These are phyloP conservation scores for Agonopterix alstromeriana DNA, from an alignment of 2,888 invertebrate genomes.

Conservation along the genomic window DNA sequence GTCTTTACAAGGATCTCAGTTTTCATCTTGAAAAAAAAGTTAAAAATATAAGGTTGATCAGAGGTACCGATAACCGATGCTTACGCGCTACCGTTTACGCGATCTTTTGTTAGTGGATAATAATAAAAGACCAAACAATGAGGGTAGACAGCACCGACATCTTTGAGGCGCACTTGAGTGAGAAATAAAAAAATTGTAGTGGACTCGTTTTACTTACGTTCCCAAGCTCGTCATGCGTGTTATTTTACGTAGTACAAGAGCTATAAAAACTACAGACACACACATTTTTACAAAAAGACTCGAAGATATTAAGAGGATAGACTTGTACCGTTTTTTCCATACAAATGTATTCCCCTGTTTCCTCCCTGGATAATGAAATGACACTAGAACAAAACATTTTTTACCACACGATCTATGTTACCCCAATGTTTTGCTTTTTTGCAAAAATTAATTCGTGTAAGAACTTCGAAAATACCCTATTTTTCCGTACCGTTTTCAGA, in stretches of 20 bases:
- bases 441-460: too few relatives aligned
- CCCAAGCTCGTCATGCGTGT: slow-evolving; percentile 31
- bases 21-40: slow-evolving; percentile 43
- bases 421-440: too few relatives aligned
- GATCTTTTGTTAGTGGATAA: slow-evolving; percentile 58
- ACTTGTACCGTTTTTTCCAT: too few relatives aligned
- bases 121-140: slow-evolving; percentile 72
- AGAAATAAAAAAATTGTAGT: slow-evolving; percentile 43
- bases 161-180: slow-evolving; percentile 54
- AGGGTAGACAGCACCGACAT: slow-evolving; percentile 44
- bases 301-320: too few relatives aligned
- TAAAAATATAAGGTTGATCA: slow-evolving; percentile 66
- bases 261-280: too few relatives aligned
- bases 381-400: too few relatives aligned
- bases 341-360: too few relatives aligned
- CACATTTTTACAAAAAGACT: too few relatives aligned
- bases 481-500: too few relatives aligned
- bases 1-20: slow-evolving; percentile 20
- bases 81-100: slow-evolving; percentile 73
- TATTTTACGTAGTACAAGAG: neutral
- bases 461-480: too few relatives aligned
- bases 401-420: too few relatives aligned
- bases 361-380: too few relatives aligned
- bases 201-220: slow-evolving; percentile 47
- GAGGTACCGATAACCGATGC: slow-evolving; percentile 61